phyloP scores from a whole-genome alignment of 2,797 vertebrate genomes.

The Sebastiscus tertius region DNA sequence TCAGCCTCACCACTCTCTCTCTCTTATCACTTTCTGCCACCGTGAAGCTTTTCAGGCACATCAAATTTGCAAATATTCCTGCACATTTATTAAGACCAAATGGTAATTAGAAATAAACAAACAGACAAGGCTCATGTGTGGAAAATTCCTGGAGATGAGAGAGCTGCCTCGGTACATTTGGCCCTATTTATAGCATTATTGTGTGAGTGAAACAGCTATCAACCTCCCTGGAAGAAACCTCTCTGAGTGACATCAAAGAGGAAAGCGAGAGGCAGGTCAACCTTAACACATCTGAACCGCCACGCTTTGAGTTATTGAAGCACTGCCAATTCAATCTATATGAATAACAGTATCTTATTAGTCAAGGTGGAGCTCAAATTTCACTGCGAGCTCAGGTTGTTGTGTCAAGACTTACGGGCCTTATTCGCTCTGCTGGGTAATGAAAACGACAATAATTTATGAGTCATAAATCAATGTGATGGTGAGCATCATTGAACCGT shows the following conservation, averaged over 20 bases:
- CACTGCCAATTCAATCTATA: conserved; percentile 48
- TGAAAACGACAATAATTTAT: conserved; percentile 71
- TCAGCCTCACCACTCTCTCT: not conserved
- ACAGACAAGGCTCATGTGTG: not conserved
- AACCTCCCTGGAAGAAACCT: conserved; percentile 45
- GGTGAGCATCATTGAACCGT: conserved; percentile 57
- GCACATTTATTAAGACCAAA: conserved; percentile 13
- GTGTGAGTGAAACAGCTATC: conserved; percentile 44
- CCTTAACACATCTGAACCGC: conserved; percentile 29
- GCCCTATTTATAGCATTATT: conserved; percentile 60
- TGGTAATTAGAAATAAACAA: conserved; percentile 36
- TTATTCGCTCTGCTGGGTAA: conserved; percentile 49
- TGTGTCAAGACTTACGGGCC: conserved; percentile 48
- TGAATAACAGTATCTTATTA: conserved; percentile 47
- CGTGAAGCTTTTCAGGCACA: not conserved
- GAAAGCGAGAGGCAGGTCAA: conserved; percentile 48
- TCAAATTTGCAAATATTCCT: conserved; percentile 10
- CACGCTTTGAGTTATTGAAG: conserved; percentile 40
- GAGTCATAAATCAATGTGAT: conserved; percentile 66
- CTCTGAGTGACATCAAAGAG: conserved; percentile 49
- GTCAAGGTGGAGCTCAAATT: conserved; percentile 38
- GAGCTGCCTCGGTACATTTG: conserved; percentile 37
- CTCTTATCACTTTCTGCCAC: conserved; percentile 1
- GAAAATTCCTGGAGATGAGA: conserved; percentile 63
- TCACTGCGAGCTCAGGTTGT: conserved; percentile 38